Conservation (phyloP, 35 echinoderm and acorn worm genomes). For the Diadema setosum region DNA sequence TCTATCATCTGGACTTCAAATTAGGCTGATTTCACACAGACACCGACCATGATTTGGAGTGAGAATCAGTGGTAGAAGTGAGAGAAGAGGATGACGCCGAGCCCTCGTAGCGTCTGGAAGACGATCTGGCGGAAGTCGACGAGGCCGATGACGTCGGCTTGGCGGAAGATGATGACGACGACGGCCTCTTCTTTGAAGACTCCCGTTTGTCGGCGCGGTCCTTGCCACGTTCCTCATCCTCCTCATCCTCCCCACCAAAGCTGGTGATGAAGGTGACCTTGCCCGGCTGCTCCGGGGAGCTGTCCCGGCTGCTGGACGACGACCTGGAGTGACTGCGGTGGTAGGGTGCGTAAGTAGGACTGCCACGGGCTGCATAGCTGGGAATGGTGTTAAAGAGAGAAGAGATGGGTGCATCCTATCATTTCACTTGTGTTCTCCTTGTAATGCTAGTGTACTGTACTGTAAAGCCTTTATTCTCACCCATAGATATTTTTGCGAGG, state of each 20-base stretch:
- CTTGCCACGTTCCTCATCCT: constrained; percentile 6
- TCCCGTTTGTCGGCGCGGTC: neutral
- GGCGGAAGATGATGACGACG: neutral
- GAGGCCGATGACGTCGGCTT: neutral
- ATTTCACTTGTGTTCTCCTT: too few relatives aligned
- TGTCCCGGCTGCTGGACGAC: constrained; percentile 84
- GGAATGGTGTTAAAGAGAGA: too few relatives aligned
- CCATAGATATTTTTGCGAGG: too few relatives aligned
- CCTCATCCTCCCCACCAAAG: constrained; percentile 84
- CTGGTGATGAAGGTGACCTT: constrained; percentile 99
- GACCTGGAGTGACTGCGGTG: constrained; percentile 31
- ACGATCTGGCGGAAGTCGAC: neutral
- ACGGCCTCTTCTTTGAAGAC: neutral
- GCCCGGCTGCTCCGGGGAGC: constrained; percentile 72
- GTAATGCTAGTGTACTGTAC: too few relatives aligned
- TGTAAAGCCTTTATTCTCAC: too few relatives aligned
- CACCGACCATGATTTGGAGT: constrained; percentile 89
- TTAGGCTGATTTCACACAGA: too few relatives aligned
- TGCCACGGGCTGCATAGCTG: constrained; percentile 91
- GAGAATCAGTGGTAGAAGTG: constrained; percentile 57
- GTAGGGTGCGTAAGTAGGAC: constrained; percentile 89
- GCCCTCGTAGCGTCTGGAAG: neutral
- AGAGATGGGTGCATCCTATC: too few relatives aligned
- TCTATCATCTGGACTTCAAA: too few relatives aligned
- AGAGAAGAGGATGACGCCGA: constrained; percentile 31